A percentile compares a stretch with the other conserved stretches of the same genome.
Conservation (phyloP, 2,888 invertebrate genomes). For the Lasioglossum morio region DNA sequence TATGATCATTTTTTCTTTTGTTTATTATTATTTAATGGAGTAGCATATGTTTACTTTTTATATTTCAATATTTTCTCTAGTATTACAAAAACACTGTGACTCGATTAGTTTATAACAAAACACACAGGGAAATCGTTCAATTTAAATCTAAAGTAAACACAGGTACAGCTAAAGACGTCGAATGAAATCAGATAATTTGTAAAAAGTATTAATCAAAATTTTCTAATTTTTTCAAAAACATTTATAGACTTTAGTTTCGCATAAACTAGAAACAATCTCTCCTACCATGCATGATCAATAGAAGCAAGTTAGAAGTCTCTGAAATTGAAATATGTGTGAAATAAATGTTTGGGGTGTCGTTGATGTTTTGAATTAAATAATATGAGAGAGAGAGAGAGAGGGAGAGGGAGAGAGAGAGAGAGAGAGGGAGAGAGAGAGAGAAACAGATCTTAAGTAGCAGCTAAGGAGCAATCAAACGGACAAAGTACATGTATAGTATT, state of each 20-base stretch:
- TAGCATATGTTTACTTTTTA: not conserved
- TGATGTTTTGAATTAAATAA: slow-evolving; percentile 1
- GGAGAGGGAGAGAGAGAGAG: slow-evolving; percentile 7
- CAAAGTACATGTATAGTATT: slow-evolving; percentile 13
- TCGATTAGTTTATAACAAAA: not conserved
- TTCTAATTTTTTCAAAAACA: not conserved
- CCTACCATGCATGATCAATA: slow-evolving; percentile 1
- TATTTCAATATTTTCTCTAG: not conserved
- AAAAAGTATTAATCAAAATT: slow-evolving; percentile 3
- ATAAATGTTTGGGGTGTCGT: slow-evolving; percentile 4
- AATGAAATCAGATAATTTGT: not conserved
- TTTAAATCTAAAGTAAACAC: not conserved
- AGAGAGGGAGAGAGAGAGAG: slow-evolving; percentile 10
- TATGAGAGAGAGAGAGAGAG: slow-evolving; percentile 10
- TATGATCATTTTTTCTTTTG: not conserved
- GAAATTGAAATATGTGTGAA: slow-evolving; percentile 4
- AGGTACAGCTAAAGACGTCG: not conserved
- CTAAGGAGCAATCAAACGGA: slow-evolving; percentile 4
- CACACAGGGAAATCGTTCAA: not conserved
- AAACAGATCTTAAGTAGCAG: not conserved
- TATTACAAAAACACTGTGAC: not conserved
- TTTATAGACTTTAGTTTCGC: slow-evolving; percentile 5
- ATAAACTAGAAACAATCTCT: slow-evolving; percentile 5
- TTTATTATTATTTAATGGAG: not conserved
- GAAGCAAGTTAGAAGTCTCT: slow-evolving; percentile 19